A percentile compares a stretch with the other conserved stretches of the same genome.
These are phyloP conservation scores for Bedellia somnulentella DNA, from an alignment of 2,888 invertebrate genomes.

Conservation along the genomic window DNA sequence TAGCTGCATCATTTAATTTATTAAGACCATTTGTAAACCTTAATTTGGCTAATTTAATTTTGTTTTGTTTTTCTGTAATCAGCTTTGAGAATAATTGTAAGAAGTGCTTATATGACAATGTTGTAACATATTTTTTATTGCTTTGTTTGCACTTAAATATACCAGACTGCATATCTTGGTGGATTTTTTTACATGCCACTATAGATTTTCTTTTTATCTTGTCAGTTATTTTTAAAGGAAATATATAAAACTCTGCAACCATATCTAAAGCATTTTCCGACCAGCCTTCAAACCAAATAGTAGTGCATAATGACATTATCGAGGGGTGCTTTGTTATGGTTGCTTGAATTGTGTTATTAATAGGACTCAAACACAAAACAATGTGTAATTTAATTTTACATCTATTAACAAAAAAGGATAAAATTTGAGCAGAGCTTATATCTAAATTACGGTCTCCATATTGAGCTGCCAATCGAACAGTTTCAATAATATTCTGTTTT, in stretches of 20 bases:
- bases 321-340: constrained; percentile 80
- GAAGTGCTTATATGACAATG: constrained; percentile 81
- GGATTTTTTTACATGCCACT: constrained; percentile 85
- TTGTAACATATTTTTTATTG: constrained; percentile 80
- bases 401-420: constrained; percentile 74
- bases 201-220: constrained; percentile 67
- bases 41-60: constrained; percentile 70
- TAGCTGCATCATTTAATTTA: constrained; percentile 75
- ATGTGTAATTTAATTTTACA: constrained; percentile 81
- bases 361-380: constrained; percentile 83
- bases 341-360: constrained; percentile 77
- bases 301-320: constrained; percentile 85
- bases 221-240: constrained; percentile 72
- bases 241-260: constrained; percentile 76
- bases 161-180: constrained; percentile 64
- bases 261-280: constrained; percentile 84
- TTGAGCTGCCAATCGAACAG: constrained; percentile 70
- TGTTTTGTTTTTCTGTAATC: constrained; percentile 72
- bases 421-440: constrained; percentile 73
- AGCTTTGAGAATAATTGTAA: constrained; percentile 75
- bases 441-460: constrained; percentile 80
- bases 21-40: constrained; percentile 78
- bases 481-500: constrained; percentile 80
- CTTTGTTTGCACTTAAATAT: constrained; percentile 69
- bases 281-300: constrained; percentile 90